Percentiles rank a stretch among this genome's conserved stretches.
phyloP scores from a whole-genome alignment of 2,113 vertebrate genomes.

The Potamarius usumacintae region DNA sequence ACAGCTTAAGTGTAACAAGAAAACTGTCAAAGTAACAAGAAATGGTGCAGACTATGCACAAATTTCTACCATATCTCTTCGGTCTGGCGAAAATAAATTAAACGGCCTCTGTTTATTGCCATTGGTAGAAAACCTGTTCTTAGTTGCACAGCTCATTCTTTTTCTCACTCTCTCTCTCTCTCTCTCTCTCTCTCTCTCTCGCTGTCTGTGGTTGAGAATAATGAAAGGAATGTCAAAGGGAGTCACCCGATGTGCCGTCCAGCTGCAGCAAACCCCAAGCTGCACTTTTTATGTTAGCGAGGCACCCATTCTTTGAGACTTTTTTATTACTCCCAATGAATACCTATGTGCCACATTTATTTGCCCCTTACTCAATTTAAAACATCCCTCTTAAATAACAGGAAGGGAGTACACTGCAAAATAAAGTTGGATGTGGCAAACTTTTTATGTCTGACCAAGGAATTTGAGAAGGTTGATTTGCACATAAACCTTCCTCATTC shows the following conservation, averaged over 20 bases:
- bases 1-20: constrained; percentile 19
- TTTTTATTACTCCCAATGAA: constrained; percentile 56
- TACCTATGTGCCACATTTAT: constrained; percentile 53
- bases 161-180: constrained; percentile 1
- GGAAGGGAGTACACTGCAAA: constrained; percentile 73
- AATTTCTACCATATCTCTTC: constrained; percentile 15
- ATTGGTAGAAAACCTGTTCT: constrained; percentile 10
- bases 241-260: constrained; percentile 45
- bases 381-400: constrained; percentile 72
- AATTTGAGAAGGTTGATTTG: constrained; percentile 56
- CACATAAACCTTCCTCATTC: constrained; percentile 42
- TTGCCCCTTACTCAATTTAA: constrained; percentile 63
- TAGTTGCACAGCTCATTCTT: constrained; percentile 3
- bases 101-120: not conserved
- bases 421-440: constrained; percentile 69
- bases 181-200: constrained; percentile 3
- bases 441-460: constrained; percentile 61
- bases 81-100: not conserved
- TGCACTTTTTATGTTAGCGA: constrained; percentile 30
- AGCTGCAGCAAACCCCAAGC: constrained; percentile 39
- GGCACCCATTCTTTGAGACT: constrained; percentile 27
- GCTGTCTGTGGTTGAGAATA: constrained; percentile 47
- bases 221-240: constrained; percentile 55
- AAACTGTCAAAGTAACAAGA: not conserved
- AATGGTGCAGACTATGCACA: not conserved